A percentile compares a stretch with the other conserved stretches of the same genome.
Evolutionary conservation across 1,140 invertebrate genomes (phyloP).

Genomic region (Choristoneura fumiferana): DNA sequence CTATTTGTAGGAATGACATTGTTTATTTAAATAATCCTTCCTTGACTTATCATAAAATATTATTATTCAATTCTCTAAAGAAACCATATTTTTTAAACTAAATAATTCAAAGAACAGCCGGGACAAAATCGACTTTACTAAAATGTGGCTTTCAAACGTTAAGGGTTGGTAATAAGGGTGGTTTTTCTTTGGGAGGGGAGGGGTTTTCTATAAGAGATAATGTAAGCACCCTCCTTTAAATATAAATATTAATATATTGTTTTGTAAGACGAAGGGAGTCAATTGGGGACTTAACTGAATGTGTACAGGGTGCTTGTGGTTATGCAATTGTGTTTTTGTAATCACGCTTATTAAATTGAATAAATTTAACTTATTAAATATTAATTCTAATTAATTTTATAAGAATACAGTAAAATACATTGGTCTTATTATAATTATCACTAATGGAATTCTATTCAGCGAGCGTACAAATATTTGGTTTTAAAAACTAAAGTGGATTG

Average conservation of each 20-base stretch:
- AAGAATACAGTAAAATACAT: no score
- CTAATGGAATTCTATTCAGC: no score
- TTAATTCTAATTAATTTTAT: no score
- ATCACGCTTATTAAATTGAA: no score
- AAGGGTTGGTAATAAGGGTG: not conserved
- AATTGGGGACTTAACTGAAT: conserved; percentile 36
- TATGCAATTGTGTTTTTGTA: conserved; percentile 19
- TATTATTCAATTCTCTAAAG: conserved; percentile 13
- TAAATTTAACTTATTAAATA: no score
- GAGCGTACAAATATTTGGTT: no score
- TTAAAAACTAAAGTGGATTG: no score
- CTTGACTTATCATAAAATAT: conserved; percentile 11
- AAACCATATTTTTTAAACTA: conserved; percentile 4
- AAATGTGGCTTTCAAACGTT: not conserved
- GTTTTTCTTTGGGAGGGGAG: not conserved
- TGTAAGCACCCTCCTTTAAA: conserved; percentile 26
- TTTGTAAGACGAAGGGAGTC: conserved; percentile 41
- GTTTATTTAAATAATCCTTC: no score
- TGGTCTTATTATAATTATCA: no score
- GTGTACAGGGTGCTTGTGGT: conserved; percentile 33
- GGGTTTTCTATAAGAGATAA: not conserved
- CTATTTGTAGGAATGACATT: no score
- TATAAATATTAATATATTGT: conserved; percentile 51
- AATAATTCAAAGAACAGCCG: conserved; percentile 2
- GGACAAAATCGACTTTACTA: not conserved